These are phyloP conservation scores for Catharus bicknelli DNA, from an alignment of 2,113 vertebrate genomes.

Conservation along the genomic window DNA sequence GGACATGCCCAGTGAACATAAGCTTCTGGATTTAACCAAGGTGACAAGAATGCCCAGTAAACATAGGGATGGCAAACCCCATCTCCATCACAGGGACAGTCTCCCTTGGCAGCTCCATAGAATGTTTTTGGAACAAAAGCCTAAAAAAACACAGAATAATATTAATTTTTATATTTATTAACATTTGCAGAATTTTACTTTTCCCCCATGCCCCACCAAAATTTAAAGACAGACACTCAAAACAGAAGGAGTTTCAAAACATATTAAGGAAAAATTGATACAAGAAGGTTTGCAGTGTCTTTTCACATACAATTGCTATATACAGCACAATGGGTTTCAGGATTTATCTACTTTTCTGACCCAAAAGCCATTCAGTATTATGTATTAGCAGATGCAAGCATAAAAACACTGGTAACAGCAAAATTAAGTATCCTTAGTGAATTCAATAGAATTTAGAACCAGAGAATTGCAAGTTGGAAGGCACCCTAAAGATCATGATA, in stretches of 20 bases:
- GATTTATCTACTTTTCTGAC: background rate
- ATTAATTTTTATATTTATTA: background rate
- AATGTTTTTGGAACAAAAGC: background rate
- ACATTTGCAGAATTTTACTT: background rate
- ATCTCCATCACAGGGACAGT: background rate
- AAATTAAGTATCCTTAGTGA: background rate
- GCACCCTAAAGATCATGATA: background rate
- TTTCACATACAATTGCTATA: background rate
- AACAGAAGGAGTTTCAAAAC: background rate
- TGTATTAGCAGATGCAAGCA: background rate
- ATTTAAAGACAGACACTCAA: background rate
- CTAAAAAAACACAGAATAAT: background rate
- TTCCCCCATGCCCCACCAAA: rapidly evolving
- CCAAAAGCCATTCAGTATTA: background rate
- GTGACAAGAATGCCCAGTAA: background rate
- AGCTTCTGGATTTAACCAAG: background rate
- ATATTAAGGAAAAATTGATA: background rate
- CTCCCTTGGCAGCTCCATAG: background rate
- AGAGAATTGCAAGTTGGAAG: background rate
- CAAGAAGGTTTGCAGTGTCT: background rate
- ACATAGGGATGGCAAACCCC: rapidly evolving
- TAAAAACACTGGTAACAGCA: background rate
- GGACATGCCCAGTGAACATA: background rate
- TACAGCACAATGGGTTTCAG: background rate
- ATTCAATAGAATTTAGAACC: background rate